These are phyloP conservation scores for Agrochola lota DNA, from an alignment of 2,888 invertebrate genomes.

Conservation along the genomic window DNA sequence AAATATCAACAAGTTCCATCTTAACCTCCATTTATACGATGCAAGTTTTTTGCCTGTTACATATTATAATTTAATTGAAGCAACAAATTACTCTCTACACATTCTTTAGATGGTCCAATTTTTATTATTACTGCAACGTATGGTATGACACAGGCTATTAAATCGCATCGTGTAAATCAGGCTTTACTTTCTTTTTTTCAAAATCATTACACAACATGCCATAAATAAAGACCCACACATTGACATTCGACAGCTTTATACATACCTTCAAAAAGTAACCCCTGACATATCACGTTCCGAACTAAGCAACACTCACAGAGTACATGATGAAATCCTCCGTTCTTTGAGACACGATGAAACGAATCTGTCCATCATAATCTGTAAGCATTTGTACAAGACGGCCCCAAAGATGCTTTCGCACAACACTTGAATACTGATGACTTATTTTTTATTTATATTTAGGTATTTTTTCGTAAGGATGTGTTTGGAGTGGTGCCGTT, in stretches of 20 bases:
- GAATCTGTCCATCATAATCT: conserved; percentile 76
- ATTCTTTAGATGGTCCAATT: not conserved
- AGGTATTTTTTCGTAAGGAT: conserved; percentile 53
- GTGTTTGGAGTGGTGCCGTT: conserved; percentile 38
- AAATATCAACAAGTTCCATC: no score
- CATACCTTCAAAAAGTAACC: conserved; percentile 43
- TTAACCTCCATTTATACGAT: not conserved
- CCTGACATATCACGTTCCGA: conserved; percentile 61
- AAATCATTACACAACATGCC: not conserved
- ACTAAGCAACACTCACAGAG: conserved; percentile 51
- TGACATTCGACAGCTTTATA: conserved; percentile 37
- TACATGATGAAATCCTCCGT: conserved; percentile 67
- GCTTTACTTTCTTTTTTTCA: not conserved
- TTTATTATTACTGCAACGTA: not conserved
- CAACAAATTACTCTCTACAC: not conserved
- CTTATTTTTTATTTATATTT: conserved; percentile 69
- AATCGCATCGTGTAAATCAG: not conserved
- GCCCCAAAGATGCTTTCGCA: conserved; percentile 66
- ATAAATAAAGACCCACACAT: conserved; percentile 33
- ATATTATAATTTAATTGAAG: not conserved
- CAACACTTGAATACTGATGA: conserved; percentile 67
- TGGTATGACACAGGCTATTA: not conserved
- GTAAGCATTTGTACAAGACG: conserved; percentile 72
- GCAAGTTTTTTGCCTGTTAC: no score
- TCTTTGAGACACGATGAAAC: conserved; percentile 68